Base-by-base conservation (phyloP, 2,797 vertebrate species). In the Spinus olivaceus region DNA sequence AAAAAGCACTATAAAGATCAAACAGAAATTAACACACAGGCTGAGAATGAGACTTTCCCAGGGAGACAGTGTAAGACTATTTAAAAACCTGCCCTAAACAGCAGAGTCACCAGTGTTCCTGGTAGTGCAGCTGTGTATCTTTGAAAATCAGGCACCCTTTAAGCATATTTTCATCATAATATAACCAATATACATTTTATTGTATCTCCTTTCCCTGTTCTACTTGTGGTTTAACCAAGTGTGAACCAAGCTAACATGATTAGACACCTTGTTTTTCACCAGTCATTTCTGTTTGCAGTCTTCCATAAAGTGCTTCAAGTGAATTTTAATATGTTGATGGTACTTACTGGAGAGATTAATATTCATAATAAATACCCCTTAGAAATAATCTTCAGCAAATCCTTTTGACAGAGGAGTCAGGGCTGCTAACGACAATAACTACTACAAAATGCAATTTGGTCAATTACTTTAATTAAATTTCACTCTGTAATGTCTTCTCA, bases 401-500 rank as follows among this genome's bases (percentile, higher is more conserved):
- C 97, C 96, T 97, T 97, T 97, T 97, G 97, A 96, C 97, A 98
- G 98, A 98, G 97, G 98, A 98, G 98, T 98, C 98, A 98, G 97
- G 97, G 91, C 95, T 97, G 96, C 97, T 99, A 98, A 99, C 96
- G 96, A 98, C 98, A 98, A 98, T 98, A 98, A 98, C 96, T 97
- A 98, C 98, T 98, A 97, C 97, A 98, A 99, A 99, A 99, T 98
- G 98, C 98, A 98, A 98, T 98, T 97, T 96, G 98, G 98, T 98
- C 98, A 98, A 99, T 99, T 99, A 98, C 97, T 98, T 98, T 98
- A 99, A 99, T 99, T 98, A 98, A 98, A 98, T 98, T 98, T 98
- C 97, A 96, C 97, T 97, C 94, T 96, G 97, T 98, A 98, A 98
- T 97, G 98, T 97, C 97, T 97, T 97, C 97, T 97, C 98, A 97